Evolutionary conservation across 1,140 invertebrate genomes (phyloP), one percentile per base, ranked within the genome.

Genomic region (Drosophila tani): DNA sequence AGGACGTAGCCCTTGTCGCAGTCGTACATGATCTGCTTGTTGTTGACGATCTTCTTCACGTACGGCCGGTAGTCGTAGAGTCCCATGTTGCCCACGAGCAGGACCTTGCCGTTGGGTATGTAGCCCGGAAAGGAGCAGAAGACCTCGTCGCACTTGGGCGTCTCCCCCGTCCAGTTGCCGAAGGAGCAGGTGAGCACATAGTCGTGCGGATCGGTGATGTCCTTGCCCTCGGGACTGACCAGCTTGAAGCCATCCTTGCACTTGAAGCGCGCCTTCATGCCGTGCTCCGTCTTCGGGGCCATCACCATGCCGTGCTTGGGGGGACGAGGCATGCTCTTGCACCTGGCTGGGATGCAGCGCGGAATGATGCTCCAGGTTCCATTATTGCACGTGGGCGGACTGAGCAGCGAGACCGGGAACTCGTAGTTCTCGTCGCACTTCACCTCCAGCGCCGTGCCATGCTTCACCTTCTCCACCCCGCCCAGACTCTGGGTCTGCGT

Each of bases 31-130:
- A 99, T 99, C 92, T 99, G 97, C 77, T 98, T 97, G 88, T 99
- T 99, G 93, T 98, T 98, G 1, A 95, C 95, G n/a, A 96, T 94
- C 94, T 98, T 98, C 83, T 95, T 96, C 0, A 99, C 98, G 91
- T 99, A 99, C 0, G 98, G 97, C n/a, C 98, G 93, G 91, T 99
- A 99, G 92, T 99, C 98, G 92, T 99, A 99, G 38, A 98, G 95
- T 0, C 98, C 98, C 97, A 99, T 99, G 86, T 98, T 98, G 4
- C 98, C 98, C 3, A 99, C 98, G 1, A 99, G 93, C 14, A 99
- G 94, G 0, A 99, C 97, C 92, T 98, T 97, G 9, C 98, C 98
- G 83, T 99, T 96, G 56, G 96, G 94, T 47, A 99, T 96, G 69
- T 96, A 96, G 2, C 98, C 98, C 17, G 98, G 98, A 93, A 98